A percentile compares a stretch with the other conserved stretches of the same genome.
Evolutionary conservation across 2,113 vertebrate genomes (phyloP).

Genomic region (Notothenia coriiceps): DNA sequence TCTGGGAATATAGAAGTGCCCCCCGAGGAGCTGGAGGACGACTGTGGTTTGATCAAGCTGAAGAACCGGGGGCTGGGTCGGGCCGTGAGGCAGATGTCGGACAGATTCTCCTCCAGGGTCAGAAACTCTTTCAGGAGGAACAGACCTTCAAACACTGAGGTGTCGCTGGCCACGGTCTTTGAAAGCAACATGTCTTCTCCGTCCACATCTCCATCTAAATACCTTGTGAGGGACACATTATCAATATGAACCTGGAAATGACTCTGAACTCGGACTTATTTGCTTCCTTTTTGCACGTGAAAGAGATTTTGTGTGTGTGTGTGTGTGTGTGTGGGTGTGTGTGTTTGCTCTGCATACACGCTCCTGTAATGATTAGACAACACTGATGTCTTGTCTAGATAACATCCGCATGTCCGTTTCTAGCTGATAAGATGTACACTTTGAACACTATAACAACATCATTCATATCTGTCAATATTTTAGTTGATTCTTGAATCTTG

Average conservation of each 20-base stretch:
- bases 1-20: slow-evolving; percentile 92
- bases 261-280: slow-evolving; percentile 7
- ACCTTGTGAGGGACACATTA: slow-evolving; percentile 64
- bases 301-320: slow-evolving; percentile 5
- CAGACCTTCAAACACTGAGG: slow-evolving; percentile 42
- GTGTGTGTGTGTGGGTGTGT: slow-evolving; percentile 8
- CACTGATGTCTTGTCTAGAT: slow-evolving; percentile 30
- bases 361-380: no score
- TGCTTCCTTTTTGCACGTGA: background rate
- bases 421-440: slow-evolving; percentile 62
- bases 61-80: slow-evolving; percentile 61
- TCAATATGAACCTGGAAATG: slow-evolving; percentile 62
- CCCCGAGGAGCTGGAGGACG: slow-evolving; percentile 81
- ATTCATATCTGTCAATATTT: background rate
- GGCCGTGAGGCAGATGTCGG: slow-evolving; percentile 71
- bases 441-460: slow-evolving; percentile 31
- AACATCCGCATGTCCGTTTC: slow-evolving; percentile 47
- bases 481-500: slow-evolving; percentile 11
- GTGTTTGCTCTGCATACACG: slow-evolving; percentile 22
- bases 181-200: slow-evolving; percentile 9
- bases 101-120: slow-evolving; percentile 73
- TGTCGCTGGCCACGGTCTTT: slow-evolving; percentile 59
- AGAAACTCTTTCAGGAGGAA: slow-evolving; percentile 68
- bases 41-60: slow-evolving; percentile 72
- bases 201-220: slow-evolving; percentile 14